Evolutionary conservation across 2,797 vertebrate genomes (phyloP), one percentile per base, ranked within the genome.

Genomic region (Sebastes hubbsi): DNA sequence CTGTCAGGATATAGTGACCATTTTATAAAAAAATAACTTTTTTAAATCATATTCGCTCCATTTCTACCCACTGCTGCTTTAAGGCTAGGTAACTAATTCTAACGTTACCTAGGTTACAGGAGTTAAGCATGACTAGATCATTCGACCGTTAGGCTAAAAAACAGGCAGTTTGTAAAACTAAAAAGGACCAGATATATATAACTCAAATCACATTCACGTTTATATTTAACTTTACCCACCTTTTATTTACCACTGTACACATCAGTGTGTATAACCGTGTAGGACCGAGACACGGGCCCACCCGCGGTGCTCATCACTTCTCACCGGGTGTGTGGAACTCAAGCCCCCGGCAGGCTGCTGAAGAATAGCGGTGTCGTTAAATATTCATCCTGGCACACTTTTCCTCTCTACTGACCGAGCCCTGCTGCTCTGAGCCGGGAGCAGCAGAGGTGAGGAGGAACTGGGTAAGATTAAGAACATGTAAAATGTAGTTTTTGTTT

Each of bases 341-440:
- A 94, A 94, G 87, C 93, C 92, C 91, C 85, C 82, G 86, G 88
- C 65, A 78, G 78, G 62, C 25, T 87, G 59, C 58, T 58, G 82
- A 88, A 95, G 91, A 95, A 94, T 94, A 90, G 91, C 78, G 12
- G 34, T 93, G 34, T 93, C 91, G 89, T 95, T 88, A 95, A 95
- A 95, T 92, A 94, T 94, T 94, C 88, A 95, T 94, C 89, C 90
- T 77, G 83, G 82, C 87, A 80, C 88, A 82, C 66, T 87, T 87
- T 72, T 69, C 76, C 72, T 79, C 78, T 77, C 79, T n/a, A n/a
- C 77, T 38, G 63, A 73, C 78, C 72, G 75, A 86, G 78, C 82
- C 79, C 75, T 72, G 81, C 73, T 81, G 86, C 83, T 84, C 32
- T 58, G 4, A 79, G 63, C 62, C 62, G 62, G 62, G 62, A 74